These are phyloP conservation scores for Phyto melanocephala DNA, from an alignment of 2,888 invertebrate species.

Conservation along the genomic window DNA sequence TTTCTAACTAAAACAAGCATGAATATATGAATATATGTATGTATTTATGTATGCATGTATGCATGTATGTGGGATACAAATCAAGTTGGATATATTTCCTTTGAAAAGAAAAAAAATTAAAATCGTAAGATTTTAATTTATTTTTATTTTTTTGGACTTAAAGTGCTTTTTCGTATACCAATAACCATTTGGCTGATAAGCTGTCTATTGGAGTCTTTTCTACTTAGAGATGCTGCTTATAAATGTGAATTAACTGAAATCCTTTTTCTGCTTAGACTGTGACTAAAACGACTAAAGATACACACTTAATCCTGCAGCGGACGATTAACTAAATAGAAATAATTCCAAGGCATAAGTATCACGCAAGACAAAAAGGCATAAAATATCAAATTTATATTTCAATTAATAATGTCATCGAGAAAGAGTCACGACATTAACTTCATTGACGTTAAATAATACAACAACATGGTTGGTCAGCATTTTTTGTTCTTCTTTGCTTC, in stretches of 20 bases:
- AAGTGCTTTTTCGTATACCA: slow-evolving; percentile 12
- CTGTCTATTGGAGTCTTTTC: slow-evolving; percentile 53
- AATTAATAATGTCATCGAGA: slow-evolving; percentile 75
- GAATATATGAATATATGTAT: not conserved
- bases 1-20: not conserved
- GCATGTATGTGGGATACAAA: not conserved
- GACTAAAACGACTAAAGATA: not conserved
- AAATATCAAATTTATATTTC: slow-evolving; percentile 77
- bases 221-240: slow-evolving; percentile 62
- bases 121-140: not conserved
- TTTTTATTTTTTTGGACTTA: not conserved
- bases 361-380: slow-evolving; percentile 72
- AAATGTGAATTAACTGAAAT: slow-evolving; percentile 72
- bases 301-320: not conserved
- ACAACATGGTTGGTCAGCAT: slow-evolving; percentile 8
- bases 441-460: not conserved
- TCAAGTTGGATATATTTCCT: slow-evolving; percentile 27
- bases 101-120: not conserved
- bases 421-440: slow-evolving; percentile 49
- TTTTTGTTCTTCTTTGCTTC: not conserved
- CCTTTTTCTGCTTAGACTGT: not conserved
- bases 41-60: too few species aligned
- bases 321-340: not conserved
- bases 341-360: slow-evolving; percentile 68
- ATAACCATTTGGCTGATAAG: slow-evolving; percentile 31